Conservation (phyloP, 2,797 vertebrate species). For the Rhinoraja longicauda region DNA sequence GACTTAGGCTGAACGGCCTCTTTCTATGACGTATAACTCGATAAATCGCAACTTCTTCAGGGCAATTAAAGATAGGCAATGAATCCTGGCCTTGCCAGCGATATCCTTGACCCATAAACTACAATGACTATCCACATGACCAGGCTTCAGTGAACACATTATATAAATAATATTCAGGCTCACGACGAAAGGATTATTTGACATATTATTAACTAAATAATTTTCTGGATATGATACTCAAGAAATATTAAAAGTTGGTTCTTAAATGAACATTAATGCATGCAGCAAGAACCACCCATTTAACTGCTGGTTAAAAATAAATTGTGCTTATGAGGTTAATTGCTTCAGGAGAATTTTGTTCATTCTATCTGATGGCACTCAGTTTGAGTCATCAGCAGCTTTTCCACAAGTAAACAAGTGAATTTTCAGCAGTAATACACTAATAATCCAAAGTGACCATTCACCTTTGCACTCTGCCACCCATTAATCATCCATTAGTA, state of each 20-base stretch:
- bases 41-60: no score
- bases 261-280: neutral
- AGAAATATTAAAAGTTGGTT: neutral
- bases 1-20: no score
- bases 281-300: neutral
- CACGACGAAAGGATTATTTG: neutral
- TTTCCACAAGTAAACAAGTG: neutral
- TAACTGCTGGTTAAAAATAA: neutral
- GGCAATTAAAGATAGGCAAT: no score
- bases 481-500: conserved; percentile 27
- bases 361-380: neutral
- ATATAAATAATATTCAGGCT: neutral
- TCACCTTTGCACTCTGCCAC: neutral
- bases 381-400: neutral
- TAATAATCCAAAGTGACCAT: neutral
- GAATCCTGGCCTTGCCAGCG: no score
- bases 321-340: neutral
- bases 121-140: neutral
- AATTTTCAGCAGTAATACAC: neutral
- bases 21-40: no score
- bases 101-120: no score
- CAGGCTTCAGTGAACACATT: neutral
- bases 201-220: neutral
- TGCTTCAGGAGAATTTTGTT: neutral
- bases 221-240: neutral